Evolutionary conservation across 1,140 invertebrate species (phyloP).

Genomic region (Lepidostoma basale): DNA sequence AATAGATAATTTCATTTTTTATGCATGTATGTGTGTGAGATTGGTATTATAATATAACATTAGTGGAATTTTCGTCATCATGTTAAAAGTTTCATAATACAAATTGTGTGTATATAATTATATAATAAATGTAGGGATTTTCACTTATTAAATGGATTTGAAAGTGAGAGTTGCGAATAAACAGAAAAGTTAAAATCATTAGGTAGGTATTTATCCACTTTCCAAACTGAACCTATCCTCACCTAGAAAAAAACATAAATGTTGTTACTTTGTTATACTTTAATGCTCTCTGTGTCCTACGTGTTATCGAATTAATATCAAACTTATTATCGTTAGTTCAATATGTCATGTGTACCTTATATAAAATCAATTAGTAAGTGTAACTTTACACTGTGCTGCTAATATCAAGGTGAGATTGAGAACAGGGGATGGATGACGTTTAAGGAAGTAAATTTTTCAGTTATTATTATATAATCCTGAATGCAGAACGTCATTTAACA

Average conservation of each 20-base stretch:
- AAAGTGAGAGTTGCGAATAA: not conserved
- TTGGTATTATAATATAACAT: no score
- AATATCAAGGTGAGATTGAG: not conserved
- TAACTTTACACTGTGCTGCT: not conserved
- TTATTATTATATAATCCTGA: no score
- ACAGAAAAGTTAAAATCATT: not conserved
- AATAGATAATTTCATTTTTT: no score
- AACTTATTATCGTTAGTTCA: not conserved
- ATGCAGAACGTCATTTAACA: no score
- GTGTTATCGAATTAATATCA: constrained; percentile 3
- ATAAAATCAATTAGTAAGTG: not conserved
- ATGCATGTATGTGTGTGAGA: no score
- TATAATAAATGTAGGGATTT: not conserved
- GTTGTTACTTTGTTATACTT: not conserved
- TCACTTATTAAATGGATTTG: not conserved
- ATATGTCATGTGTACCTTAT: constrained; percentile 26
- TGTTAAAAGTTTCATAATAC: no score
- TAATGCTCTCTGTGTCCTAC: not conserved
- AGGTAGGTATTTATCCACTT: not conserved
- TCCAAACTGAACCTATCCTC: not conserved
- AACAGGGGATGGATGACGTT: no score
- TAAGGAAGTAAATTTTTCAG: no score
- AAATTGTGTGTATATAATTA: not conserved
- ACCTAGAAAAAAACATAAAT: not conserved
- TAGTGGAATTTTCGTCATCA: no score